phyloP scores from a whole-genome alignment of 2,888 invertebrate species.

The Drosophila niveifrons region DNA sequence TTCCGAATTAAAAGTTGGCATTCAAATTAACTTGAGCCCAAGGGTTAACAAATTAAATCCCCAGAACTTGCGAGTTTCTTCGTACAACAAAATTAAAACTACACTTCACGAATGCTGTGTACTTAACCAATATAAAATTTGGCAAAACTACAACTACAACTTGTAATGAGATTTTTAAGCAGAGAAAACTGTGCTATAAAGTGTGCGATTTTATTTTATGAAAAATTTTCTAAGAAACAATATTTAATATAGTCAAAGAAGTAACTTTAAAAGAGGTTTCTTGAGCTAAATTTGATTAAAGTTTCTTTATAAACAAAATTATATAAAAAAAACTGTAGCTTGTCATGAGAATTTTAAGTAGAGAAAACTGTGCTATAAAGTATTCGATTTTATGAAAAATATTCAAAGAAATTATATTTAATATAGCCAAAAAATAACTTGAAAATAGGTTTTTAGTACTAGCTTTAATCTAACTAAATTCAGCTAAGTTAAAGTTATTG shows the following conservation, averaged over 20 bases:
- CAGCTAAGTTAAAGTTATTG: no score
- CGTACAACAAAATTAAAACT: constrained; percentile 40
- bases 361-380: no score
- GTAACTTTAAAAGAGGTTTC: background rate
- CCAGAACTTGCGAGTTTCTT: constrained; percentile 39
- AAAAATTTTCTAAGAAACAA: background rate
- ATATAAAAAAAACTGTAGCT: constrained; percentile 14
- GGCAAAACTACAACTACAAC: constrained; percentile 23
- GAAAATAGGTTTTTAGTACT: background rate
- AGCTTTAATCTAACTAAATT: no score
- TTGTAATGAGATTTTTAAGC: background rate
- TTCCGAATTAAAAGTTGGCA: constrained; percentile 60
- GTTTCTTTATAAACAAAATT: no score
- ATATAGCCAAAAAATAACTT: background rate
- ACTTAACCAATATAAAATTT: background rate
- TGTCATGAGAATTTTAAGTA: background rate
- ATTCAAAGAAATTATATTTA: background rate
- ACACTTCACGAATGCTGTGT: constrained; percentile 12
- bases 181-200: no score
- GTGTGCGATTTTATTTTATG: no score
- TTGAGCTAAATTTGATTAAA: no score
- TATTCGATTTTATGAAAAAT: no score
- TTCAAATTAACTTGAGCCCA: constrained; percentile 56
- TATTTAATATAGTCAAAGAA: background rate
- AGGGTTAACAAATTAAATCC: constrained; percentile 44